A percentile compares a stretch with the other conserved stretches of the same genome.
phyloP scores from a whole-genome alignment of 1,140 invertebrate genomes.

The Drosophila watanabei region DNA sequence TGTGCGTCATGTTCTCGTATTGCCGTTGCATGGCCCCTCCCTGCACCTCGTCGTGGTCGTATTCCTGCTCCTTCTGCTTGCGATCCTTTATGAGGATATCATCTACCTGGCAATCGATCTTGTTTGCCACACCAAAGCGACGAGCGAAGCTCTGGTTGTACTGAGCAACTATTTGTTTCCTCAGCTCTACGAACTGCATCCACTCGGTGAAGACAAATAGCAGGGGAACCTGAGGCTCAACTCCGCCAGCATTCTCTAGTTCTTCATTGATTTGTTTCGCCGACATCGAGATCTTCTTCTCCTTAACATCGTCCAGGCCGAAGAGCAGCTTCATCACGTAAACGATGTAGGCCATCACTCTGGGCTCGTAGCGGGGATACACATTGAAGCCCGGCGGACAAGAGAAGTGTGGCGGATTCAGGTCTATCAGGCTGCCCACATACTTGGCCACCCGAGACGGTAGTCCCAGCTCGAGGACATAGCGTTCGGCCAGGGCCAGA shows the following conservation, averaged over 20 bases:
- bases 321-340: conserved; percentile 88
- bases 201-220: conserved; percentile 89
- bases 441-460: conserved; percentile 84
- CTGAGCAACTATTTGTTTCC: conserved; percentile 86
- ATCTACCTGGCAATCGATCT: conserved; percentile 39
- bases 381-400: conserved; percentile 29
- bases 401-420: conserved; percentile 84
- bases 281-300: conserved; percentile 87
- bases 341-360: conserved; percentile 88
- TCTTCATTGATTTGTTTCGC: conserved; percentile 86
- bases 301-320: conserved; percentile 88
- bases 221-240: conserved; percentile 40
- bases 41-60: conserved; percentile 13
- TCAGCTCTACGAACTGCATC: conserved; percentile 88
- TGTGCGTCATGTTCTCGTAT: conserved; percentile 53
- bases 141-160: conserved; percentile 87
- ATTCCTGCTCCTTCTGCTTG: conserved; percentile 56
- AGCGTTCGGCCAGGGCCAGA: conserved; percentile 85
- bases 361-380: conserved; percentile 88
- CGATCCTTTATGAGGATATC: conserved; percentile 59
- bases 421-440: conserved; percentile 77
- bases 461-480: conserved; percentile 87
- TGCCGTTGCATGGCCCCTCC: conserved; percentile 50
- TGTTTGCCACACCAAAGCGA: conserved; percentile 50
- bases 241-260: conserved; percentile 3